Percentiles rank a stretch among this genome's conserved stretches.
phyloP scores from a whole-genome alignment of 2,888 invertebrate genomes.

The Meiosimyza decipiens region DNA sequence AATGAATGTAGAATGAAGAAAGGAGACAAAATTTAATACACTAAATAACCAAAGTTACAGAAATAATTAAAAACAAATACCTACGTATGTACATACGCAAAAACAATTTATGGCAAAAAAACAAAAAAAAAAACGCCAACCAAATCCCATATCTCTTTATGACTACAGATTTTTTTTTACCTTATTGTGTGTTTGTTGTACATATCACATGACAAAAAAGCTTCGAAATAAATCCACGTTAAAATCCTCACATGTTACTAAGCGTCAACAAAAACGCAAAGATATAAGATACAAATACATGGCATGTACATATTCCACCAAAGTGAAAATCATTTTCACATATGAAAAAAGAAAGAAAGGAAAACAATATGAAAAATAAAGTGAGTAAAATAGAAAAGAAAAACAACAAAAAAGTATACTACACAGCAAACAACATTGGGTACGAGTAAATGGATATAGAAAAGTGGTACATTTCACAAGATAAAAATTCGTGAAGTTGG shows the following conservation, averaged over 20 bases:
- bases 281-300: constrained; percentile 21
- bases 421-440: too few species aligned
- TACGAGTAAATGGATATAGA: too few species aligned
- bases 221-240: constrained; percentile 43
- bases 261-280: constrained; percentile 34
- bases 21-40: too few species aligned
- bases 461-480: too few species aligned
- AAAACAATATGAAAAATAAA: constrained; percentile 33
- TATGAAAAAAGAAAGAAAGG: constrained; percentile 20
- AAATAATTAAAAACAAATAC: constrained; percentile 32
- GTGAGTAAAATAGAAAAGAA: constrained; percentile 24
- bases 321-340: constrained; percentile 54
- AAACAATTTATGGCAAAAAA: neutral
- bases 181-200: constrained; percentile 14
- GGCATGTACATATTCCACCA: constrained; percentile 51
- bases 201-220: constrained; percentile 31
- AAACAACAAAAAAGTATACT: too few species aligned
- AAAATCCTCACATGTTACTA: constrained; percentile 37
- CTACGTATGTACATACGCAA: neutral
- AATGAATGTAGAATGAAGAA: too few species aligned
- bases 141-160: neutral
- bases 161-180: constrained; percentile 16
- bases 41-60: constrained; percentile 34
- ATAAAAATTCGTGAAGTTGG: too few species aligned
- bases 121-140: constrained; percentile 8